A percentile compares a stretch with the other conserved stretches of the same genome.
These are phyloP conservation scores for Atherix ibis DNA, from an alignment of 2,888 invertebrate genomes.

Conservation along the genomic window DNA sequence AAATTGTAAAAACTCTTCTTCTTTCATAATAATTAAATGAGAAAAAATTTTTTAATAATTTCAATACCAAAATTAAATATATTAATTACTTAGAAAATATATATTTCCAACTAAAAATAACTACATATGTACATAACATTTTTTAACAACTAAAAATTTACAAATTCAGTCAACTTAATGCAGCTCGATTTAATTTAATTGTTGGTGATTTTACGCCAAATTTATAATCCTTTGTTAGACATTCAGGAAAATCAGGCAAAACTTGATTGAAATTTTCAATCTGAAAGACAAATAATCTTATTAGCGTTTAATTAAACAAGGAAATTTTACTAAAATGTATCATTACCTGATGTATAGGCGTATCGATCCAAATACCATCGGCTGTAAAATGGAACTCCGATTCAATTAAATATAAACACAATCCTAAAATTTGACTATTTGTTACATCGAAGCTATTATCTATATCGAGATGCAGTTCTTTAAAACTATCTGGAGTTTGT, in stretches of 20 bases:
- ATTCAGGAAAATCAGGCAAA: conserved; percentile 28
- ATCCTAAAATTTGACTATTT: conserved; percentile 41
- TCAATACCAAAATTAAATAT: no score
- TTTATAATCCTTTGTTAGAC: conserved; percentile 23
- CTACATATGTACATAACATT: no score
- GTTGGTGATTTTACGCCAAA: conserved; percentile 21
- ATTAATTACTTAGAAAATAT: no score
- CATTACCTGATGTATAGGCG: conserved; percentile 25
- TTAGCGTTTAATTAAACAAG: background rate
- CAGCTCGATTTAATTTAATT: background rate
- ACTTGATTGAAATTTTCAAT: conserved; percentile 25
- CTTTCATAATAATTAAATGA: no score
- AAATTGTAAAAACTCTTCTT: no score
- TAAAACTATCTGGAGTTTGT: conserved; percentile 16
- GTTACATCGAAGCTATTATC: conserved; percentile 24
- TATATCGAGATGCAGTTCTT: conserved; percentile 19
- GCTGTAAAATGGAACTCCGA: conserved; percentile 57
- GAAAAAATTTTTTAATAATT: no score
- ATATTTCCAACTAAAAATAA: no score
- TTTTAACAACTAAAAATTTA: no score
- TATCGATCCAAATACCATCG: conserved; percentile 50
- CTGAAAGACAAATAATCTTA: conserved; percentile 3
- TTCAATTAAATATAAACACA: conserved; percentile 57
- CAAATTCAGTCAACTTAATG: no score
- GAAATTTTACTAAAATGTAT: background rate